Evolutionary conservation across 2,888 invertebrate species (phyloP).

Genomic region (Lithodes maja): DNA sequence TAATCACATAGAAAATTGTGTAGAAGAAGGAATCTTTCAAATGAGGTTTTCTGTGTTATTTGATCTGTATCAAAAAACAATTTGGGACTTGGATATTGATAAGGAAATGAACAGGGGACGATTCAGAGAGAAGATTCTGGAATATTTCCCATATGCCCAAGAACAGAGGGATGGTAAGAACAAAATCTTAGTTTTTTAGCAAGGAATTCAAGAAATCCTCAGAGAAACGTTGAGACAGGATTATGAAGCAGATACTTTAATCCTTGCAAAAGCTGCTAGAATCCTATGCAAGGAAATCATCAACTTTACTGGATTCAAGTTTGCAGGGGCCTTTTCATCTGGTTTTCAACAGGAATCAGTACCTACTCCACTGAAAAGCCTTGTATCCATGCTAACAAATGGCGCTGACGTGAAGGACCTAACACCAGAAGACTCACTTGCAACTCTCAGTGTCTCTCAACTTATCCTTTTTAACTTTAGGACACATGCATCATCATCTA

Average conservation of each 20-base stretch:
- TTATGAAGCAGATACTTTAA: background rate
- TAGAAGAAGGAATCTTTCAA: background rate
- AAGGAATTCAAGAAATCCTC: background rate
- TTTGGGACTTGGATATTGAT: background rate
- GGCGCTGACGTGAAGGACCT: background rate
- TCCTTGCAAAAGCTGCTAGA: background rate
- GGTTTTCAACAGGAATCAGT: background rate
- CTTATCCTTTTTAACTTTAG: background rate
- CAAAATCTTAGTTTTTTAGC: background rate
- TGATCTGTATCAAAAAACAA: background rate
- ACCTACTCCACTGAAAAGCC: background rate
- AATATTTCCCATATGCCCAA: background rate
- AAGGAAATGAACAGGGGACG: background rate
- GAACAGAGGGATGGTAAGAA: background rate
- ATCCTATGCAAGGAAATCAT: background rate
- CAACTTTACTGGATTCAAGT: background rate
- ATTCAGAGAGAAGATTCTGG: background rate
- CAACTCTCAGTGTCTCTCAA: background rate
- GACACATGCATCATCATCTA: background rate
- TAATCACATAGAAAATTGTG: background rate
- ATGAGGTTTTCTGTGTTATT: background rate
- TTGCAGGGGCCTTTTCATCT: background rate
- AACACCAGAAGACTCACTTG: background rate
- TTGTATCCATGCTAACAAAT: background rate
- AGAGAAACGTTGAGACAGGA: constrained; percentile 4